A percentile compares a stretch with the other conserved stretches of the same genome.
phyloP scores from a whole-genome alignment of 2,797 vertebrate genomes.

The Chelon auratus region DNA sequence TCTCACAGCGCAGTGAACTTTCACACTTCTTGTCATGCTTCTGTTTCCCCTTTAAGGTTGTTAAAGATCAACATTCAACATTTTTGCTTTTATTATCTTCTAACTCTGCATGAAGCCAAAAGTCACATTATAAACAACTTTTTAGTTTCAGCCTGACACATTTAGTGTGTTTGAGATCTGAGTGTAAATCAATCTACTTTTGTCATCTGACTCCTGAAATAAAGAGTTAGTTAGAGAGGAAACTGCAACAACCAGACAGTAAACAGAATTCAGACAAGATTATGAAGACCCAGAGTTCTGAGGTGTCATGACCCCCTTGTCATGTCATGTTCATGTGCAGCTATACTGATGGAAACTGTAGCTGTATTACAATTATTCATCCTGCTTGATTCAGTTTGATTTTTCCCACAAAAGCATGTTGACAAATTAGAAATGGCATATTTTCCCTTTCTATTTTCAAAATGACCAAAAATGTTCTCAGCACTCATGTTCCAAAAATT shows the following conservation, averaged over 20 bases:
- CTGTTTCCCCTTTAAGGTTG: not conserved
- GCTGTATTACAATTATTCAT: not conserved
- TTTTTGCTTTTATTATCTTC: not conserved
- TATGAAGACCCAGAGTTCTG: not conserved
- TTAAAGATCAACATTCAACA: not conserved
- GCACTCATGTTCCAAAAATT: too few relatives aligned
- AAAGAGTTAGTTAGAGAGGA: not conserved
- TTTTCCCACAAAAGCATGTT: not conserved
- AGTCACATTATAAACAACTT: too few relatives aligned
- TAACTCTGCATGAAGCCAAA: not conserved
- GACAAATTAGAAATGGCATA: too few relatives aligned
- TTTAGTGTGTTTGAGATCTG: not conserved
- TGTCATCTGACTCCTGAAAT: not conserved
- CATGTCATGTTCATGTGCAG: not conserved
- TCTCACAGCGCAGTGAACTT: not conserved
- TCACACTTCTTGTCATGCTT: not conserved
- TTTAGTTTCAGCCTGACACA: not conserved
- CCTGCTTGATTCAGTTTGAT: not conserved
- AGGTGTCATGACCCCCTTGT: not conserved
- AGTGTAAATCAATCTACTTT: not conserved
- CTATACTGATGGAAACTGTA: not conserved
- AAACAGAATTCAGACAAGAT: not conserved
- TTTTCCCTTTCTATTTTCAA: too few relatives aligned
- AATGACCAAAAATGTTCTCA: too few relatives aligned
- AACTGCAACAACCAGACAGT: slow-evolving; percentile 1